Evolutionary conservation across 2,797 vertebrate genomes (phyloP).

Genomic region (Phataginus tricuspis): DNA sequence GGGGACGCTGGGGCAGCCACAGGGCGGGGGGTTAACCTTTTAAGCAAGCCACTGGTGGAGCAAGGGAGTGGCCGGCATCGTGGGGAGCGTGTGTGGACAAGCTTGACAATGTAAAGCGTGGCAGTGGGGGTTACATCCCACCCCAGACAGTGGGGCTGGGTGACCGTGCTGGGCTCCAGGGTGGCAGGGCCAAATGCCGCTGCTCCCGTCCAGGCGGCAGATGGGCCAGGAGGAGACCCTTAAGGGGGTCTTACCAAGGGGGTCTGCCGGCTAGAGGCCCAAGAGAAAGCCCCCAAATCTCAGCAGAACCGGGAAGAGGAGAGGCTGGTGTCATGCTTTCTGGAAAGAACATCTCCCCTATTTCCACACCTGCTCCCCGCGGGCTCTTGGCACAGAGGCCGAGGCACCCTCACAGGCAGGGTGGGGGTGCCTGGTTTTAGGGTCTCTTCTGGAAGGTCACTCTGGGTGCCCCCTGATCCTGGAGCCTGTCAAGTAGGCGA

Average conservation of each 20-base stretch:
- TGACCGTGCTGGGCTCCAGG: background rate
- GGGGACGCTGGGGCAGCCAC: background rate
- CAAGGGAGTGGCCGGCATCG: background rate
- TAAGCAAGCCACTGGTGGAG: background rate
- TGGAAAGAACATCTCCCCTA: background rate
- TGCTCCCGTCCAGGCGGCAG: background rate
- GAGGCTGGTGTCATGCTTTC: background rate
- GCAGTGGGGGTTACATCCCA: too few relatives aligned
- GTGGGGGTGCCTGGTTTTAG: background rate
- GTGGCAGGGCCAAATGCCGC: background rate
- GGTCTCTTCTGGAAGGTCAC: background rate
- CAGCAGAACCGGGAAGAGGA: background rate
- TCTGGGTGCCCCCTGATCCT: background rate
- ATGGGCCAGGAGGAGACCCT: background rate
- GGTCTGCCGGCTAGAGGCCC: background rate
- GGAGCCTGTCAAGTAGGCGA: rapidly evolving
- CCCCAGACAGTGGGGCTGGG: background rate
- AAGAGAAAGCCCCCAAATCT: background rate
- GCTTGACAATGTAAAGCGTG: background rate
- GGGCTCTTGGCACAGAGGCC: background rate
- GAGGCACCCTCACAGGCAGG: background rate
- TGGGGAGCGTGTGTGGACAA: background rate
- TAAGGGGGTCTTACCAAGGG: background rate
- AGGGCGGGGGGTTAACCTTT: slow-evolving; percentile 51
- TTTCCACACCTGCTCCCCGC: background rate